Percentiles rank a stretch among this genome's conserved stretches.
Conservation (phyloP, 2,797 vertebrate genomes). For the Dipus sagitta region DNA sequence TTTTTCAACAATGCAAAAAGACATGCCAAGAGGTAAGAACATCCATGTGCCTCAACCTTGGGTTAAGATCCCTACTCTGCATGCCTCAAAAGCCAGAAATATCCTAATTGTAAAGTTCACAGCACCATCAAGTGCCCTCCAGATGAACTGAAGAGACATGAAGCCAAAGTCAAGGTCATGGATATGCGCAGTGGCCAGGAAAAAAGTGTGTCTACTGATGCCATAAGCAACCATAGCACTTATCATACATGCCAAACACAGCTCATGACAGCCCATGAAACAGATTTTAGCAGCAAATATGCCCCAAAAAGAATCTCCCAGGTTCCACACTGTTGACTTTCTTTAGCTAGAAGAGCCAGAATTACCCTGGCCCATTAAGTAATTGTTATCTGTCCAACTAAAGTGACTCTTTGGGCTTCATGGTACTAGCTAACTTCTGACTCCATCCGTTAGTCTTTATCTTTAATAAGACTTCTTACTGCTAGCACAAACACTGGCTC, state of each 20-base stretch:
- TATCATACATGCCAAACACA: background rate
- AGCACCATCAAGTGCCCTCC: background rate
- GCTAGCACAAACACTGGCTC: slow-evolving; percentile 61
- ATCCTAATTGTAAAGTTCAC: background rate
- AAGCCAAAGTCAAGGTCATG: slow-evolving; percentile 66
- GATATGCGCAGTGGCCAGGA: background rate
- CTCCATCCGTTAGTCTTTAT: slow-evolving; percentile 50
- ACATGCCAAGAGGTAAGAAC: slow-evolving; percentile 27
- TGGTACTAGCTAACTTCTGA: slow-evolving; percentile 17
- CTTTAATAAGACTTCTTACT: slow-evolving; percentile 69
- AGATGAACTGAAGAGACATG: background rate
- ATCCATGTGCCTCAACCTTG: background rate
- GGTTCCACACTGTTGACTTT: slow-evolving; percentile 46
- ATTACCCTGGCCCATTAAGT: slow-evolving; percentile 15
- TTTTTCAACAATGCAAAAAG: slow-evolving; percentile 47
- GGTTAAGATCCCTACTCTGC: background rate
- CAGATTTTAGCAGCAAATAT: slow-evolving; percentile 2
- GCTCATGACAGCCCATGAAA: background rate
- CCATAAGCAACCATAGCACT: background rate
- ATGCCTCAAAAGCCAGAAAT: slow-evolving; percentile 29
- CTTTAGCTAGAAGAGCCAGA: slow-evolving; percentile 24
- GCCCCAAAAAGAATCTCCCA: background rate
- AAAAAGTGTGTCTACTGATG: background rate
- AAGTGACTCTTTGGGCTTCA: slow-evolving; percentile 34
- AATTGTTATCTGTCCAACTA: slow-evolving; percentile 43